phyloP scores from a whole-genome alignment of 1,140 invertebrate genomes.

The Drosophila kikkawai region DNA sequence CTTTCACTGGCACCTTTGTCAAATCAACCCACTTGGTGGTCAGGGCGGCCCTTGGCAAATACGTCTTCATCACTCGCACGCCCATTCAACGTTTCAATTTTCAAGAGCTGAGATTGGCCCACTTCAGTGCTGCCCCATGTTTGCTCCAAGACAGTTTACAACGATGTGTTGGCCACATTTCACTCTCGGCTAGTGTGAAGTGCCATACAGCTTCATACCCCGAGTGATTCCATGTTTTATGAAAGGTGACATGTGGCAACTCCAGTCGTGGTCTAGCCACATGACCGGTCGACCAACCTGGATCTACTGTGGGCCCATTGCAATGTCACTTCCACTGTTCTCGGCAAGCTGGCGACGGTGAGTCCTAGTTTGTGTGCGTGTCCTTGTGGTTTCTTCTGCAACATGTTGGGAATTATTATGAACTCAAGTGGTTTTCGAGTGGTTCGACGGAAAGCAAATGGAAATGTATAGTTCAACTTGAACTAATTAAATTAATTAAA shows the following conservation, averaged over 20 bases:
- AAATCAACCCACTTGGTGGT: conserved; percentile 48
- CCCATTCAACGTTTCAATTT: conserved; percentile 49
- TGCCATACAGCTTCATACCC: conserved; percentile 48
- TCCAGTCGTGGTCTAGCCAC: conserved; percentile 63
- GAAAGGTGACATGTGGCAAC: conserved; percentile 79
- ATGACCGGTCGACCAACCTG: conserved; percentile 35
- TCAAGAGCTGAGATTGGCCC: conserved; percentile 21
- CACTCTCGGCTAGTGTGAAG: conserved; percentile 37
- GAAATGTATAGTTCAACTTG: conserved; percentile 29
- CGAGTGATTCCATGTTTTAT: conserved; percentile 81
- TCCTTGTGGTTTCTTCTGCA: conserved; percentile 65
- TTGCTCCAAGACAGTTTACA: conserved; percentile 35
- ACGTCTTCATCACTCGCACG: conserved; percentile 39
- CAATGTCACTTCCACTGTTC: conserved; percentile 67
- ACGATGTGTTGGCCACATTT: conserved; percentile 42
- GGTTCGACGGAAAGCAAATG: conserved; percentile 34
- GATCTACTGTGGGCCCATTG: conserved; percentile 35
- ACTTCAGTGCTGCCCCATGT: conserved; percentile 15
- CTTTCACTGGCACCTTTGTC: conserved; percentile 47
- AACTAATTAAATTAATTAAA: conserved; percentile 18
- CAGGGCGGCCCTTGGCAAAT: conserved; percentile 31
- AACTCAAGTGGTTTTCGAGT: conserved; percentile 65
- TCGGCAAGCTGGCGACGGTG: conserved; percentile 12
- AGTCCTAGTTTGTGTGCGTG: conserved; percentile 14
- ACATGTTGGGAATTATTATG: conserved; percentile 74